Percentiles rank a stretch among this genome's conserved stretches.
phyloP scores from a whole-genome alignment of 2,797 vertebrate genomes.

The Thalassophryne amazonica region DNA sequence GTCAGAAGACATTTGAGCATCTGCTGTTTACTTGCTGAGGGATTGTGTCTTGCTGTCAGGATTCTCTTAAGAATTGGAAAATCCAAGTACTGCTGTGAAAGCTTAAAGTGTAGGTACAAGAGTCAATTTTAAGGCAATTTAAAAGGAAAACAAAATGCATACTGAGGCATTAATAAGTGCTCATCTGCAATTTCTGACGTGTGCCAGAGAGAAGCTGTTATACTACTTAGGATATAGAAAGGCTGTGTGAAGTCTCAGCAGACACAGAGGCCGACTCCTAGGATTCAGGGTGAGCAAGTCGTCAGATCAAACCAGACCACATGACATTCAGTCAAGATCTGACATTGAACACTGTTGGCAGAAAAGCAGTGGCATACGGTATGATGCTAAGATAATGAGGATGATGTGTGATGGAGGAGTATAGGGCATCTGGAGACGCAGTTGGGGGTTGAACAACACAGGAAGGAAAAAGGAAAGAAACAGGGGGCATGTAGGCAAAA shows the following conservation, averaged over 20 bases:
- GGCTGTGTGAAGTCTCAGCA: background rate
- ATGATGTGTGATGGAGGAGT: conserved; percentile 58
- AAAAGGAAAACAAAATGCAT: background rate
- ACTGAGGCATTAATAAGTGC: background rate
- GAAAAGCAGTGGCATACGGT: conserved; percentile 51
- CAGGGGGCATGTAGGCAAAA: conserved; percentile 5
- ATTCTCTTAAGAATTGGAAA: conserved; percentile 42
- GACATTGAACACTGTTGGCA: conserved; percentile 38
- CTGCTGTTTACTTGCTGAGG: conserved; percentile 61
- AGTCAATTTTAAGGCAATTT: background rate
- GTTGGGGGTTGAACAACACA: conserved; percentile 48
- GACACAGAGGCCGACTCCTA: background rate
- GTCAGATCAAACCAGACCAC: background rate
- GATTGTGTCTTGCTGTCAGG: conserved; percentile 51
- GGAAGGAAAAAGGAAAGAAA: conserved; percentile 38
- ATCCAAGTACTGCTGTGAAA: conserved; percentile 17
- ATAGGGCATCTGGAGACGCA: conserved; percentile 73
- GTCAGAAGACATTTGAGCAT: conserved; percentile 72
- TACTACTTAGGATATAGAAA: background rate
- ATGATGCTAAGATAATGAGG: conserved; percentile 39
- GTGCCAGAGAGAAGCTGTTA: background rate
- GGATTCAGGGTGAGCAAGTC: conserved; percentile 1
- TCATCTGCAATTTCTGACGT: background rate
- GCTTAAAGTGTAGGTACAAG: conserved; percentile 8
- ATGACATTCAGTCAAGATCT: conserved; percentile 28